Evolutionary conservation across 2,113 vertebrate species (phyloP).

Genomic region (Bubo blakistoni): DNA sequence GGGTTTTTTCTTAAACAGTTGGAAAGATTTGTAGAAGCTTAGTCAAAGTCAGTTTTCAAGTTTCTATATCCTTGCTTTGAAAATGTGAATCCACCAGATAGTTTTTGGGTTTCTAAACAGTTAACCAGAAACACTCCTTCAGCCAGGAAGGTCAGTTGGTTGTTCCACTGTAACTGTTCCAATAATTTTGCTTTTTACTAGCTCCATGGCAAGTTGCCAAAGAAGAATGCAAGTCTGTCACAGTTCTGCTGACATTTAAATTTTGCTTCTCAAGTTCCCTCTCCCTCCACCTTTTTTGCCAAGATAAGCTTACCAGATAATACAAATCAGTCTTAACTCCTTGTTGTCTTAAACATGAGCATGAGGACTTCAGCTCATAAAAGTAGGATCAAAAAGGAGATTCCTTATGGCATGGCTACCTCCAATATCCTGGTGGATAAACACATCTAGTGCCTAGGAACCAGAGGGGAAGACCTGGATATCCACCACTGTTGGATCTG

Average conservation of each 20-base stretch:
- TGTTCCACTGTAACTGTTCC: not conserved
- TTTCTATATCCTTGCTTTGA: not conserved
- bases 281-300: not conserved
- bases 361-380: not conserved
- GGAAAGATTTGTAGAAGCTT: not conserved
- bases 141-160: conserved; percentile 24
- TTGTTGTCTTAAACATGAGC: not conserved
- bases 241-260: conserved; percentile 49
- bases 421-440: not conserved
- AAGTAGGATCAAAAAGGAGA: not conserved
- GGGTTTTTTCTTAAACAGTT: not conserved
- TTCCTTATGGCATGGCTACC: not conserved
- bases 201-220: conserved; percentile 33
- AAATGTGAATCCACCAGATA: not conserved
- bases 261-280: conserved; percentile 40
- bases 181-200: conserved; percentile 36
- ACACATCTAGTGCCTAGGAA: not conserved
- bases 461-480: not conserved
- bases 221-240: conserved; percentile 22
- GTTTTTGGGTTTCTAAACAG: not conserved
- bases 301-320: conserved; percentile 28
- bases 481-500: not conserved
- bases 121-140: conserved; percentile 11
- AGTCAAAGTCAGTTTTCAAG: not conserved
- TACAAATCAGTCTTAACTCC: conserved; percentile 5